Evolutionary conservation across 2,113 vertebrate genomes (phyloP).

Genomic region (Apteryx mantelli): DNA sequence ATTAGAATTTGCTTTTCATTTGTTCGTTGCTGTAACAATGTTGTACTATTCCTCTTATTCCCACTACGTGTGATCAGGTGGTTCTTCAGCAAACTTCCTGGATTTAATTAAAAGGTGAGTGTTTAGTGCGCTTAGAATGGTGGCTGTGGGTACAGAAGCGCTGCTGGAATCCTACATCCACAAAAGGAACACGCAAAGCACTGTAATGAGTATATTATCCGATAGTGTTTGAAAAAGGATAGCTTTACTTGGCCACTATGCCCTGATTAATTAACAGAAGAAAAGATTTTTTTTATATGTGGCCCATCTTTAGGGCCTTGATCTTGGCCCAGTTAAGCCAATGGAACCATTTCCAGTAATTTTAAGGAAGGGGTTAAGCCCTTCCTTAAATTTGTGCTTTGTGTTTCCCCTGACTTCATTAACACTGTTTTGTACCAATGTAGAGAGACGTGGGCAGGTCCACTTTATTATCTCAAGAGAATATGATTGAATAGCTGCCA

Average conservation of each 20-base stretch:
- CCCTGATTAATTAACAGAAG: neutral
- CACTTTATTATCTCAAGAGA: neutral
- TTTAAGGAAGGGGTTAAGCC: neutral
- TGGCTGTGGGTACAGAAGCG: neutral
- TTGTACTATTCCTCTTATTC: neutral
- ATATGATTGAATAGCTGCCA: neutral
- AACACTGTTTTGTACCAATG: neutral
- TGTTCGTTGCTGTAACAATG: neutral
- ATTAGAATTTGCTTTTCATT: neutral
- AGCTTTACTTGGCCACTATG: neutral
- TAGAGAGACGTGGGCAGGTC: rapidly evolving
- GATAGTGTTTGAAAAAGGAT: neutral
- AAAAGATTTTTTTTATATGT: neutral
- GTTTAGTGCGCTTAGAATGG: neutral
- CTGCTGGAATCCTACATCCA: neutral
- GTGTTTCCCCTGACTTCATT: neutral
- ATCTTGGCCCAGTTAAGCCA: neutral
- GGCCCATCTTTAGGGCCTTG: neutral
- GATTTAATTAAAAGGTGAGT: conserved; percentile 77
- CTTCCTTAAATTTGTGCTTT: neutral
- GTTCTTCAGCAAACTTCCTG: conserved; percentile 74
- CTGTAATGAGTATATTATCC: neutral
- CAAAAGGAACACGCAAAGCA: neutral
- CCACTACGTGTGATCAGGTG: conserved; percentile 59
- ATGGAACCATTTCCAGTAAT: neutral